Evolutionary conservation across 2,797 vertebrate genomes (phyloP).

Genomic region (Sebastes oblongus): DNA sequence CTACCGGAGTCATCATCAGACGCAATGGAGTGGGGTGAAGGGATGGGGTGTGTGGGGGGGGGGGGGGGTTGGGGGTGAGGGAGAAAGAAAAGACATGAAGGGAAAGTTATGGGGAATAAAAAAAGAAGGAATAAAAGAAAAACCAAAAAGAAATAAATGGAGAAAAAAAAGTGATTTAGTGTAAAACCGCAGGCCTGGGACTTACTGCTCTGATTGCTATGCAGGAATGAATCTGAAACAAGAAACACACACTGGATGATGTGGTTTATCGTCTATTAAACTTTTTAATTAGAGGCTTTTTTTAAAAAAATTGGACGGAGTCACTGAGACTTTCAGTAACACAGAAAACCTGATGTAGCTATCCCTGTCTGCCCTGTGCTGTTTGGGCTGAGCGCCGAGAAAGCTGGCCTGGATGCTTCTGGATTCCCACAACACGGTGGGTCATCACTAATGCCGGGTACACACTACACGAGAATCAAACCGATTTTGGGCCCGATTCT

Average conservation of each 20-base stretch:
- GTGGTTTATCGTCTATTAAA: constrained; percentile 66
- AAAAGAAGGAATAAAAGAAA: background rate
- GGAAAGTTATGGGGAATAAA: background rate
- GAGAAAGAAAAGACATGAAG: background rate
- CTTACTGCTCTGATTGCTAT: constrained; percentile 42
- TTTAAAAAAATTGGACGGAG: constrained; percentile 2
- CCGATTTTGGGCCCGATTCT: too few species aligned
- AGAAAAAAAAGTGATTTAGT: background rate
- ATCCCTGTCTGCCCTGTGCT: background rate
- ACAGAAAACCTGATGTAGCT: constrained; percentile 18
- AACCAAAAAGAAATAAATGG: background rate
- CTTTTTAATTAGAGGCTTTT: constrained; percentile 60
- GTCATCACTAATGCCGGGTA: background rate
- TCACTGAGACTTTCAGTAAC: constrained; percentile 25
- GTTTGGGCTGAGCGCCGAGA: background rate
- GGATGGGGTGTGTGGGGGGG: too few species aligned
- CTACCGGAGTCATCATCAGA: constrained; percentile 31
- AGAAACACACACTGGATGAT: constrained; percentile 48
- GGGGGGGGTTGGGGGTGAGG: too few species aligned
- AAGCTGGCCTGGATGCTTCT: background rate
- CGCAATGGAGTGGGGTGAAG: background rate
- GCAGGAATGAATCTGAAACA: constrained; percentile 47
- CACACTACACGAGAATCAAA: too few species aligned
- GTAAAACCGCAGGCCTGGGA: constrained; percentile 38
- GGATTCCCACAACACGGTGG: background rate